Conservation (phyloP, 1,140 invertebrate species). For the Drosophila littoralis region DNA sequence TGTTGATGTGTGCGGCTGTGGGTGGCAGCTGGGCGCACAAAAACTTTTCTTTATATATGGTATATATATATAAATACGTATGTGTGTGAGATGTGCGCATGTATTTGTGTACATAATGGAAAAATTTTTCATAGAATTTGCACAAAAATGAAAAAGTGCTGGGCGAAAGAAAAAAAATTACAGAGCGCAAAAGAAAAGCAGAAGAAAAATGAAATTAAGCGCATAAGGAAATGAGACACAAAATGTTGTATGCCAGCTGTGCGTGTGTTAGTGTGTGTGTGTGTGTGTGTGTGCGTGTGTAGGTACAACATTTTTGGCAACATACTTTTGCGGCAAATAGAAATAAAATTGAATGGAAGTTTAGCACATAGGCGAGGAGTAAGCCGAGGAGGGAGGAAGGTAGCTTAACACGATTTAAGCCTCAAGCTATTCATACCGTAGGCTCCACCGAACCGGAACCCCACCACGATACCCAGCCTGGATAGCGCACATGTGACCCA, state of each 20-base stretch:
- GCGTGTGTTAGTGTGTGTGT: conserved; percentile 46
- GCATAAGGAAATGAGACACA: conserved; percentile 82
- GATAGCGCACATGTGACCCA: conserved; percentile 24
- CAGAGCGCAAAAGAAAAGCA: conserved; percentile 39
- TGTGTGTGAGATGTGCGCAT: conserved; percentile 32
- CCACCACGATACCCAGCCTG: too few species aligned
- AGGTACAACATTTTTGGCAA: conserved; percentile 67
- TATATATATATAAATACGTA: conserved; percentile 6
- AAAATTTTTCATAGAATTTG: conserved; percentile 85
- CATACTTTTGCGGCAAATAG: conserved; percentile 58
- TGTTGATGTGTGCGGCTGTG: conserved; percentile 19
- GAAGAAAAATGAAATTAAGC: conserved; percentile 80
- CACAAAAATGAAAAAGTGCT: conserved; percentile 83
- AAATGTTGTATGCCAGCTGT: conserved; percentile 45
- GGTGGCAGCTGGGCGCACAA: conserved; percentile 65
- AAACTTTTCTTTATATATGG: conserved; percentile 55
- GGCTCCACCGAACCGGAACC: conserved; percentile 2
- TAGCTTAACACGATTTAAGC: conserved; percentile 67
- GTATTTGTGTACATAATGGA: conserved; percentile 80
- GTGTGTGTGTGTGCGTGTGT: conserved; percentile 43
- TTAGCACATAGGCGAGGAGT: conserved; percentile 23
- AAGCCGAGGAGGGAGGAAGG: background rate
- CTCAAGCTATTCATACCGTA: conserved; percentile 46
- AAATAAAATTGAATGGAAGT: conserved; percentile 69
- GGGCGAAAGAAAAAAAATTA: conserved; percentile 42